A percentile compares a stretch with the other conserved stretches of the same genome.
Conservation (phyloP, 2,888 invertebrate species). For the Apamea crenata region DNA sequence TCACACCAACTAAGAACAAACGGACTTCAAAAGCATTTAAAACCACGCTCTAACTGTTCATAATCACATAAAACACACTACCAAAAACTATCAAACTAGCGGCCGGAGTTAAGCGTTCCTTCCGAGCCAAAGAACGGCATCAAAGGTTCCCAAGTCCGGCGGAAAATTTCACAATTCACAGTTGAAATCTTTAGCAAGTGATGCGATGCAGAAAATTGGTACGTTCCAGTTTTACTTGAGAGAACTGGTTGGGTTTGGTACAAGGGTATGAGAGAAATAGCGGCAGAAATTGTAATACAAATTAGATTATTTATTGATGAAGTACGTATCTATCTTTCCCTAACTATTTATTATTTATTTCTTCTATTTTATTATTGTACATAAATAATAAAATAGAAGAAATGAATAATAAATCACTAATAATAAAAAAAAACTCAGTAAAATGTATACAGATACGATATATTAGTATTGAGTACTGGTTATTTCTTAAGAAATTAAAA, state of each 20-base stretch:
- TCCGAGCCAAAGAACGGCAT: conserved; percentile 48
- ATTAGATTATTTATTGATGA: conserved; percentile 1
- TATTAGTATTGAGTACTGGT: no score
- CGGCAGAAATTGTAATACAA: conserved; percentile 11
- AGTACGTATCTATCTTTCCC: neutral
- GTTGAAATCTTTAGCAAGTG: conserved; percentile 75
- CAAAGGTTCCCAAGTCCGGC: conserved; percentile 59
- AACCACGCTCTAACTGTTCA: conserved; percentile 8
- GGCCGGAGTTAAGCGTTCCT: conserved; percentile 24
- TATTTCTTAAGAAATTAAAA: no score
- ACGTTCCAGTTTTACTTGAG: conserved; percentile 66
- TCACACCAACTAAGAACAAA: neutral
- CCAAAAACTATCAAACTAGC: conserved; percentile 32
- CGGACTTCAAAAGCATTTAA: conserved; percentile 31
- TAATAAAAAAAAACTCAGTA: no score
- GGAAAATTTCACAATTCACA: conserved; percentile 74
- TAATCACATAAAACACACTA: conserved; percentile 31
- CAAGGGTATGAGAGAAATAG: conserved; percentile 13
- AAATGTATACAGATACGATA: no score
- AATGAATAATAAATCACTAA: no score
- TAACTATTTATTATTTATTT: neutral
- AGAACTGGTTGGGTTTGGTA: conserved; percentile 45
- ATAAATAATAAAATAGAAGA: no score
- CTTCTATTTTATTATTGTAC: no score
- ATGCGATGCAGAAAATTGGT: conserved; percentile 82